Base-by-base conservation (phyloP, 2,797 vertebrate genomes). In the Nannoperca obscura region DNA sequence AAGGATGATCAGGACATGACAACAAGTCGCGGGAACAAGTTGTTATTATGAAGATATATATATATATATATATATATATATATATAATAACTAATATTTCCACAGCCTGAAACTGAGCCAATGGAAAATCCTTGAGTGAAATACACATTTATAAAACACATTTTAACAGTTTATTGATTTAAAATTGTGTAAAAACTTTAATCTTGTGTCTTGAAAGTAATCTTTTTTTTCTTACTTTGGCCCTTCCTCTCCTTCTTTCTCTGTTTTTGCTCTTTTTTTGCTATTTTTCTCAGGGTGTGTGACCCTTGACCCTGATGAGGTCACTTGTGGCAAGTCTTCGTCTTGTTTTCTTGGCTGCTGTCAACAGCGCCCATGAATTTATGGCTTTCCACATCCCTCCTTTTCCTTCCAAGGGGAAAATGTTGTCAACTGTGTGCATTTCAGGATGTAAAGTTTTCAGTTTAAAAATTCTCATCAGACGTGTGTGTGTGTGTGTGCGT, bases 271-370 rank as follows among this genome's bases (percentile, higher is more conserved):
- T n/a, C 40, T 20, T 66, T 52, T 73, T 40, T 47, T 61, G 50
- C 36, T 76, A 11, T 70, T 74, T 90, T 84, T 70, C 78, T 88
- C 66, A 46, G 84, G 79, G 80, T 71, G 72, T 57, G 38, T 40
- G 84, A 91, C 78, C 88, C 5, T 68, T 86, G 86, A 89, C 83
- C 89, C 53, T 24, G 10, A 54, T 84, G 86, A 91, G 81, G 87
- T 91, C 89, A 85, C 63, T 85, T 22, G 53, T 78, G 77, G 74
- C 81, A 55, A 82, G 78, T 76, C 70, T 68, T 86, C 79, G 71
- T 82, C 64, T 82, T 80, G 68, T 87, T 90, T 91, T 91, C 81
- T 87, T 89, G 80, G 74, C 84, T 86, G 85, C 86, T 80, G 84
- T 90, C 87, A 89, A 67, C 80, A 76, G 74, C 62, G 47, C 47